Base-by-base conservation (phyloP, 2,797 vertebrate species). In the Pangasius krempfi region DNA sequence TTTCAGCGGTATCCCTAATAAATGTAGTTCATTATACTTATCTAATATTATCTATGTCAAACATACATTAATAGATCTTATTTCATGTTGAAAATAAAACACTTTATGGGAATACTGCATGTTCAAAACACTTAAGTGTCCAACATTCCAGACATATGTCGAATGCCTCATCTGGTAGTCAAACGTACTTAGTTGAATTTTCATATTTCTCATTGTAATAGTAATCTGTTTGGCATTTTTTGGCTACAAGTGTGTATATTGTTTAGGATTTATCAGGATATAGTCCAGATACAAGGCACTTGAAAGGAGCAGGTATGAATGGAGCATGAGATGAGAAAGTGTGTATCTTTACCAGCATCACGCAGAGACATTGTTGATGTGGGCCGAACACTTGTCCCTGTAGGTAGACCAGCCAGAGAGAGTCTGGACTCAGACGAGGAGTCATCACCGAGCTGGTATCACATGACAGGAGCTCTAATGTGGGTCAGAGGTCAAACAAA, bases 331-430 rank as follows among this genome's bases (percentile, higher is more conserved):
- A 44, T 27, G 22, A 76, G 14, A 52, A 50, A 52, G 12, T 27
- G 22, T 47, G 5, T 1, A 27, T 58, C 75, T 89, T 92, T 70
- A 96, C 96, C 95, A 96, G 91, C 90, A 95, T 95, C 86, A 97
- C 92, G 87, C 95, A 93, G 52, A 95, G 93, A 89, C 96, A 97
- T 91, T 97, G 96, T 89, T 87, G 93, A 93, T 97, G 97, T 75
- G 97, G 96, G 20, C 97, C 96, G 81, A 97, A 97, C 89, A 96
- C 95, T n/a, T 70, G 86, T 1, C 96, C 96, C 94, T 96, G 95
- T 87, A 97, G 92, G 92, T 95, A 97, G 33, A 96, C 87, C 40
- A 97, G 89, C 60, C 91, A 93, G 81, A 93, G 92, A 22, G 93
- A 92, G 5, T 97, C 96, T 60, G 96, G 97, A 93, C 96, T 96